Conservation (phyloP, 2,797 vertebrate genomes). For the Eurystomus glaucurus region DNA sequence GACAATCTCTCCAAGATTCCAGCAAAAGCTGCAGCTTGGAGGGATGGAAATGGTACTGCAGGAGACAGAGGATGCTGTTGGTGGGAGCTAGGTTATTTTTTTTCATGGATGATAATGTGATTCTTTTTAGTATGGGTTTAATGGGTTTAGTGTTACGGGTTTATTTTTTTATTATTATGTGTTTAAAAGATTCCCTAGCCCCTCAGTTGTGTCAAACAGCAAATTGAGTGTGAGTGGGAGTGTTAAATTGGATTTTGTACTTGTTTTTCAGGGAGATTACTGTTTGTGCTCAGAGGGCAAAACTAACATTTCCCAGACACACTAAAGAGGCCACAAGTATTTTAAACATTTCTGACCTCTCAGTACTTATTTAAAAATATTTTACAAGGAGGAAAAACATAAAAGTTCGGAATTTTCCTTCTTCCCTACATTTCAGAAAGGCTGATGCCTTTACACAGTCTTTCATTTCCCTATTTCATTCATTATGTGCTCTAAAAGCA, state of each 20-base stretch:
- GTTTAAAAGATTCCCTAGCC: neutral
- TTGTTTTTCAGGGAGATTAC: constrained; percentile 2
- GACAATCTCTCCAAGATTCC: neutral
- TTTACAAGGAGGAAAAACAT: neutral
- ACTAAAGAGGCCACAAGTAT: neutral
- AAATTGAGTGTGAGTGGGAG: constrained; percentile 24
- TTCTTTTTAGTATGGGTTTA: neutral
- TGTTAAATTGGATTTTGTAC: neutral
- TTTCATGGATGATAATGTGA: neutral
- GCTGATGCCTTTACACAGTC: neutral
- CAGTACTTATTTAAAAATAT: neutral
- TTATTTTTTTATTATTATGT: neutral
- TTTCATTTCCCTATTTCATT: neutral
- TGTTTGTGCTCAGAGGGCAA: neutral
- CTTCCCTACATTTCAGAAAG: neutral
- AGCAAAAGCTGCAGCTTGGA: neutral
- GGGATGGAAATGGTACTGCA: neutral
- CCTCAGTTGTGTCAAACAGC: neutral
- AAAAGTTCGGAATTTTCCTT: neutral
- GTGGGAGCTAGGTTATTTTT: neutral
- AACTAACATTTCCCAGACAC: constrained; percentile 2
- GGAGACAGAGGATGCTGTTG: neutral
- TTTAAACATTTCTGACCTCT: neutral
- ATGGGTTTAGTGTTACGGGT: neutral
- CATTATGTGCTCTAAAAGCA: neutral